Percentiles rank a stretch among this genome's conserved stretches.
Conservation (phyloP, 1,140 invertebrate species). For the Maniola jurtina region DNA sequence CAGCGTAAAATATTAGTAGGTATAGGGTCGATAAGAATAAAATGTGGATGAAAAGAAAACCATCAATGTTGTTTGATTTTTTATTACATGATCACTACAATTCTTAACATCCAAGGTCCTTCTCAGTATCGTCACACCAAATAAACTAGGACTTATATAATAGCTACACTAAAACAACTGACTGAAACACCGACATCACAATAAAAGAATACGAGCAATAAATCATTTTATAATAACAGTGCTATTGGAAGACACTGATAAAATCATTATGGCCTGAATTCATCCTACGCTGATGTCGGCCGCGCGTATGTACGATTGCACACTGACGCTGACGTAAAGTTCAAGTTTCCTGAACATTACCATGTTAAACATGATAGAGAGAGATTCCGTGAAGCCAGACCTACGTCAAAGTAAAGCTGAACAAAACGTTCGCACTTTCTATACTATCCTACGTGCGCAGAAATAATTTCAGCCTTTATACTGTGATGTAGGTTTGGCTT, state of each 20-base stretch:
- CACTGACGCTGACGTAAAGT: no score
- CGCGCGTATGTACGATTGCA: no score
- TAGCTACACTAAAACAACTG: constrained; percentile 55
- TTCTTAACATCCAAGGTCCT: constrained; percentile 68
- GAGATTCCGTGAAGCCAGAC: no score
- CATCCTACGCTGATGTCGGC: background rate
- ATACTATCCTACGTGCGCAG: no score
- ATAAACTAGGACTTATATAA: constrained; percentile 48
- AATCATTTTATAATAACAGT: constrained; percentile 47
- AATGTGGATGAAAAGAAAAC: constrained; percentile 7
- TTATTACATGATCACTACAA: constrained; percentile 70
- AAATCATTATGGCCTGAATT: constrained; percentile 5
- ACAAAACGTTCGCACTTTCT: no score
- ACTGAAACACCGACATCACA: constrained; percentile 62
- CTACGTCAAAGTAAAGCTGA: no score
- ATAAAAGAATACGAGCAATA: constrained; percentile 43
- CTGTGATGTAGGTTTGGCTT: no score
- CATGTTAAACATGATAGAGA: no score
- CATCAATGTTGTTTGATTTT: constrained; percentile 44
- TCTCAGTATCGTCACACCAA: constrained; percentile 63
- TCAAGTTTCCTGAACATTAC: no score
- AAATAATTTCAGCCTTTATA: no score
- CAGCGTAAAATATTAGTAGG: no score
- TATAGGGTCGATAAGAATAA: no score
- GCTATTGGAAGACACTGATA: constrained; percentile 70